phyloP scores from a whole-genome alignment of 2,113 vertebrate genomes.

The Daboia siamensis region DNA sequence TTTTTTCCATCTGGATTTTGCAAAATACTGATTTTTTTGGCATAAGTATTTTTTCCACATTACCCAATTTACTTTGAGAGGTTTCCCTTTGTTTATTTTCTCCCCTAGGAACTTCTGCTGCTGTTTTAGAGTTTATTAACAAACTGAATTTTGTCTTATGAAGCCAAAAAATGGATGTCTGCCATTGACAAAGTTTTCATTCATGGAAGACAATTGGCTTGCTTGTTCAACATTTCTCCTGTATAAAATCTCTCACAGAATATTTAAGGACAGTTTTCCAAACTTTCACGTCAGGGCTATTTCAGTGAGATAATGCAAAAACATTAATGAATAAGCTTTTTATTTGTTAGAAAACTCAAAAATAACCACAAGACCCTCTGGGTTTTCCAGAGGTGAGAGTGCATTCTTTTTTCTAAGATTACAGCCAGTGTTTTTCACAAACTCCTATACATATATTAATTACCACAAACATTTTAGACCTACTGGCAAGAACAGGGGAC shows the following conservation, averaged over 20 bases:
- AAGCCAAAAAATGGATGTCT: constrained; percentile 1
- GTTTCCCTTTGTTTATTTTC: neutral
- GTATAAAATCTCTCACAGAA: neutral
- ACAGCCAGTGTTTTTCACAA: neutral
- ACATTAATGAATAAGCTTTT: neutral
- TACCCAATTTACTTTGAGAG: neutral
- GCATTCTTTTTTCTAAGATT: neutral
- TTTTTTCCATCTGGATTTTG: neutral
- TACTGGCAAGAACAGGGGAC: neutral
- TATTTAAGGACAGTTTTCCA: neutral
- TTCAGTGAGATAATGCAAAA: neutral
- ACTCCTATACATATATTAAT: neutral
- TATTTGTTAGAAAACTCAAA: neutral
- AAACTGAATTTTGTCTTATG: neutral
- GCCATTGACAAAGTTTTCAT: constrained; percentile 11
- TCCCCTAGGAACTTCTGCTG: constrained; percentile 23
- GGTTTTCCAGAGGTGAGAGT: neutral
- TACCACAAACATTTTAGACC: neutral
- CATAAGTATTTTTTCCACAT: constrained; percentile 6
- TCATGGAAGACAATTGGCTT: neutral
- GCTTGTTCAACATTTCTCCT: neutral
- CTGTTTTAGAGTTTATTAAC: neutral
- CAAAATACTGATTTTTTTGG: constrained; percentile 9
- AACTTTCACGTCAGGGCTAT: neutral
- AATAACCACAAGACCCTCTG: neutral